Evolutionary conservation across 2,113 vertebrate species (phyloP).

Genomic region (Corydoras sp.): DNA sequence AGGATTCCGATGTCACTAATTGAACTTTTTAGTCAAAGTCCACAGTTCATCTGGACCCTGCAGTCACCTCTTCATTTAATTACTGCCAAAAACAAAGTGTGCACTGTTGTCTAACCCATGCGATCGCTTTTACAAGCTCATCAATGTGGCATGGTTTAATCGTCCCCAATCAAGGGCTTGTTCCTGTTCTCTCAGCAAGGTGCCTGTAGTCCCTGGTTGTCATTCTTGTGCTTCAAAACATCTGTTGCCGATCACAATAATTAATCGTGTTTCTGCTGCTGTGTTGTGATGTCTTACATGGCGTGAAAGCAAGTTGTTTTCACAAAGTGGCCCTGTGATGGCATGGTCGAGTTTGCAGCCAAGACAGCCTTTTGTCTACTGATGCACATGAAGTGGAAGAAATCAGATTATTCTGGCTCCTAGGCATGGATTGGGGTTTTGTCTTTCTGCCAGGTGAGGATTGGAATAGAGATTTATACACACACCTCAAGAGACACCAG

Average conservation of each 20-base stretch:
- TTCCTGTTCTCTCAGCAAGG: not conserved
- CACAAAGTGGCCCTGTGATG: conserved; percentile 11
- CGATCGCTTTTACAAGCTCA: conserved; percentile 13
- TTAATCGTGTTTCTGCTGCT: conserved; percentile 13
- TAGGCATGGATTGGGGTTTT: conserved; percentile 13
- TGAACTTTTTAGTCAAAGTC: conserved; percentile 10
- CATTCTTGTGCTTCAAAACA: conserved; percentile 26
- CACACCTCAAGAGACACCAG: not conserved
- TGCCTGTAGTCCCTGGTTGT: conserved; percentile 1
- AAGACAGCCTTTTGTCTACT: conserved; percentile 15
- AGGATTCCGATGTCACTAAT: conserved; percentile 13
- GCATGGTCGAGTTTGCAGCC: conserved; percentile 5
- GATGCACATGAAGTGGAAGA: conserved; percentile 6
- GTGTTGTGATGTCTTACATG: conserved; percentile 4
- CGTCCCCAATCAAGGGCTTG: not conserved
- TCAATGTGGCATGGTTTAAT: not conserved
- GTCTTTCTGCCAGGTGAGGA: not conserved
- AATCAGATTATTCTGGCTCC: conserved; percentile 20
- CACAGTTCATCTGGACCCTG: conserved; percentile 1
- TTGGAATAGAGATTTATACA: conserved; percentile 15
- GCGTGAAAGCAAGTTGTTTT: not conserved
- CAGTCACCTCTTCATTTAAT: not conserved
- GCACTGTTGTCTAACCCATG: conserved; percentile 19
- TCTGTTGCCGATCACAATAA: conserved; percentile 32
- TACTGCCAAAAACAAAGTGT: not conserved